Evolutionary conservation across 2,888 invertebrate species (phyloP), one percentile per base, ranked within the genome.

Genomic region (Nezara viridula): DNA sequence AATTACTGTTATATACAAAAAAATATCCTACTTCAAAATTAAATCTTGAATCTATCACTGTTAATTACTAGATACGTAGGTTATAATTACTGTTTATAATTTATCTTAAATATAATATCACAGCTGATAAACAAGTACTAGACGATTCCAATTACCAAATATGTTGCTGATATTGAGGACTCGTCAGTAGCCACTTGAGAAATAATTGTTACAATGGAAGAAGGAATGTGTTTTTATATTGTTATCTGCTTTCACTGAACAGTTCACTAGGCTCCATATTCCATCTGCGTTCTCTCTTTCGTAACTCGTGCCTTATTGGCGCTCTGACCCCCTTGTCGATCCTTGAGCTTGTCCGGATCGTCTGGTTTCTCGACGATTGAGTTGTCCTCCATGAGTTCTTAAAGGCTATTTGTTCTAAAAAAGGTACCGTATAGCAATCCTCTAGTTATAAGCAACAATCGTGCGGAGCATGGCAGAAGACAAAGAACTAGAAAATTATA

Each of bases 261-360:
- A 14, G 27, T 60, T 60, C 60, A 60, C 27, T 9, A 12, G 60
- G 60, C 66, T 73, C 66, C 7, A 6, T 73, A 37, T 73, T 73
- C 66, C 66, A 37, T 73, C 66, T 73, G 66, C 21, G 66, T 37
- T 27, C 37, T 21, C 37, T 37, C 66, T 73, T 73, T 73, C 66
- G 66, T 73, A 73, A 73, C 37, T 66, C 66, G 66, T 27, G 66
- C 66, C 66, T 37, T 73, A 73, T 73, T 73, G 37, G 66, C 32
- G 9, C 6, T 21, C 19, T 37, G 66, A 73, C 66, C 66, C 37
- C 66, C 10, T 73, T 73, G 66, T 32, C 7, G 24, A 27, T 19
- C 66, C 66, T 73, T 73, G 66, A 73, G 66, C 5, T 19, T 37
- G 66, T 21, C 66, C 1, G 66, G 66, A 37, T 37, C 19, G 32